These are phyloP conservation scores for Synanthedon andrenaeformis DNA, from an alignment of 2,888 invertebrate genomes.

Conservation along the genomic window DNA sequence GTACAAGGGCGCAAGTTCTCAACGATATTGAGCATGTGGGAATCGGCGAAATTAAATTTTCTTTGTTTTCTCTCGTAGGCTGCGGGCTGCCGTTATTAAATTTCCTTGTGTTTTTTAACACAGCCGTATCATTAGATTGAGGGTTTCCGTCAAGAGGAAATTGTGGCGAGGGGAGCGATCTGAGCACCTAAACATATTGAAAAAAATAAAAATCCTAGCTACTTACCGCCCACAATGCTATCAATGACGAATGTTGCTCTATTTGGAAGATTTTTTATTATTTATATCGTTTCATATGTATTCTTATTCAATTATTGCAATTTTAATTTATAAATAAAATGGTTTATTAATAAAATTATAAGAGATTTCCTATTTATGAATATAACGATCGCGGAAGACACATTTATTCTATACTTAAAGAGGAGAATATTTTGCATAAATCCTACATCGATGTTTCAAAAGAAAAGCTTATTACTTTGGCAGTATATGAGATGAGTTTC, in stretches of 20 bases:
- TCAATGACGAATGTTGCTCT: constrained; percentile 32
- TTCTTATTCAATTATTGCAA: too few relatives aligned
- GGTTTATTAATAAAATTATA: too few relatives aligned
- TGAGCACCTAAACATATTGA: constrained; percentile 67
- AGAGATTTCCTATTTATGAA: too few relatives aligned
- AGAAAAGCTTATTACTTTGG: background rate
- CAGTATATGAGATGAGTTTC: background rate
- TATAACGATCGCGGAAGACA: too few relatives aligned
- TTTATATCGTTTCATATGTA: too few relatives aligned
- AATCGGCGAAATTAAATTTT: constrained; percentile 69
- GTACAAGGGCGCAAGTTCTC: constrained; percentile 46
- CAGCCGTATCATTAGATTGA: constrained; percentile 72
- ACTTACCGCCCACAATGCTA: constrained; percentile 33
- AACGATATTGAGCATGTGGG: constrained; percentile 67
- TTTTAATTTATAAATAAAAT: too few relatives aligned
- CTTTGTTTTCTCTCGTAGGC: constrained; percentile 59
- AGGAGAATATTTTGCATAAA: too few relatives aligned
- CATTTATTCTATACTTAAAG: too few relatives aligned
- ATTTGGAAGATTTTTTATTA: constrained; percentile 8
- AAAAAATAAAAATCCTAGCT: constrained; percentile 68
- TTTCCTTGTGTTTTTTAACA: constrained; percentile 72
- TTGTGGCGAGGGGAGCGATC: constrained; percentile 62
- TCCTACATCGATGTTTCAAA: too few relatives aligned
- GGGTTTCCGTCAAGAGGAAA: constrained; percentile 71
- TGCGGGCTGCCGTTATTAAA: constrained; percentile 64